Percentiles rank a stretch among this genome's conserved stretches.
Evolutionary conservation across 2,113 vertebrate genomes (phyloP).

Genomic region (Corythoichthys intestinalis): DNA sequence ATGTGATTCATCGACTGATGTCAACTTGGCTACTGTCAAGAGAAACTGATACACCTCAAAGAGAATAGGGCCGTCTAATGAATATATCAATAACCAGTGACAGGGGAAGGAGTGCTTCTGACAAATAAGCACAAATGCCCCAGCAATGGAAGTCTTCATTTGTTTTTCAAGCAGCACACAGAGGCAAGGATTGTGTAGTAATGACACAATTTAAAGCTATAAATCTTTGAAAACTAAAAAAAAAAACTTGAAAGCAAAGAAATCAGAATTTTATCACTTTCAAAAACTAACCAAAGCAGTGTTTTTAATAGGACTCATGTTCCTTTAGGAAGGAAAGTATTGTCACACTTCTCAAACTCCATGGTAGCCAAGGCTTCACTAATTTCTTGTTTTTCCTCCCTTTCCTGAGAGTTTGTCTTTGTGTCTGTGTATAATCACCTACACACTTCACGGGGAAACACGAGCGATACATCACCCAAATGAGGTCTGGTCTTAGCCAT

Average conservation of each 20-base stretch:
- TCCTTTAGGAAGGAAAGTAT: neutral
- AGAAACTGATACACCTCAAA: constrained; percentile 74
- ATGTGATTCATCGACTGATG: constrained; percentile 81
- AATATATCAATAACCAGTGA: constrained; percentile 82
- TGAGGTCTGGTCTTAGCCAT: constrained; percentile 61
- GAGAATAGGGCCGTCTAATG: constrained; percentile 76
- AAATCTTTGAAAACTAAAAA: no score
- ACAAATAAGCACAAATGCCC: constrained; percentile 73
- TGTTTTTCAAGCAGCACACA: constrained; percentile 52
- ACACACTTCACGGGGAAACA: constrained; percentile 57
- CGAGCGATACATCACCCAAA: constrained; percentile 69
- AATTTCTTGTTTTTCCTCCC: constrained; percentile 43
- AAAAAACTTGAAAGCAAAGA: neutral
- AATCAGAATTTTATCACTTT: neutral
- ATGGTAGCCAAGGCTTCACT: neutral
- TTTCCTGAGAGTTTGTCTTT: constrained; percentile 65
- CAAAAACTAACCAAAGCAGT: neutral
- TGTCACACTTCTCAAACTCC: no score
- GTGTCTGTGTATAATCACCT: constrained; percentile 65
- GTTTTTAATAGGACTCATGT: neutral
- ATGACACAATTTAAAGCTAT: constrained; percentile 29
- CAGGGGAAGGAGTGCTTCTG: constrained; percentile 74
- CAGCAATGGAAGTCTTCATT: constrained; percentile 54
- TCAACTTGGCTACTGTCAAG: constrained; percentile 76
- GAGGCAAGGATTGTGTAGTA: constrained; percentile 36